Conservation (phyloP, 2,888 invertebrate genomes). For the Cenopis cana region DNA sequence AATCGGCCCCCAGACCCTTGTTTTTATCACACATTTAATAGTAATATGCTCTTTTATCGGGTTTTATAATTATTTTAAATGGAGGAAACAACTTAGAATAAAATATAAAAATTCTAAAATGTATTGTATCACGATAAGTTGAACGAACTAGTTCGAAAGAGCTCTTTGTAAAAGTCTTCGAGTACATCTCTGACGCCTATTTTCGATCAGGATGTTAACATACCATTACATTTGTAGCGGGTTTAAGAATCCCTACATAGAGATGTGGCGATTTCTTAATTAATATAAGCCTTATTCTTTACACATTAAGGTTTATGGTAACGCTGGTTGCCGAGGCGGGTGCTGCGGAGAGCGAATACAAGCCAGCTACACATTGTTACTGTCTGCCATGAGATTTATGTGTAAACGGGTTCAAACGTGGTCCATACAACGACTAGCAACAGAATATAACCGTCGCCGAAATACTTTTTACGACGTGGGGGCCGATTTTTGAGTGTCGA, state of each 20-base stretch:
- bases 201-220: constrained; percentile 39
- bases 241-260: constrained; percentile 49
- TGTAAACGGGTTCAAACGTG: constrained; percentile 49
- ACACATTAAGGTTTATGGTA: constrained; percentile 34
- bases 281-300: constrained; percentile 32
- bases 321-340: constrained; percentile 15
- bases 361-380: constrained; percentile 61
- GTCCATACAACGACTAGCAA: constrained; percentile 26
- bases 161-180: background rate
- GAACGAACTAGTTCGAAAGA: background rate
- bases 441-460: constrained; percentile 24
- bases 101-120: no score
- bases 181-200: constrained; percentile 19
- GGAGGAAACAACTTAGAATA: no score
- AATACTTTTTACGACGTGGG: constrained; percentile 15
- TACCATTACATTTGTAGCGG: constrained; percentile 53
- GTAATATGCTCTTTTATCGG: no score
- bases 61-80: no score
- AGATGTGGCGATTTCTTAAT: constrained; percentile 41
- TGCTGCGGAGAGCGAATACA: constrained; percentile 46
- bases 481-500: no score
- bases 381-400: constrained; percentile 61
- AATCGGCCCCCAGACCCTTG: no score
- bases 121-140: background rate
- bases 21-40: no score